A percentile compares a stretch with the other conserved stretches of the same genome.
phyloP scores from a whole-genome alignment of 2,797 vertebrate species.

The Chelon labrosus region DNA sequence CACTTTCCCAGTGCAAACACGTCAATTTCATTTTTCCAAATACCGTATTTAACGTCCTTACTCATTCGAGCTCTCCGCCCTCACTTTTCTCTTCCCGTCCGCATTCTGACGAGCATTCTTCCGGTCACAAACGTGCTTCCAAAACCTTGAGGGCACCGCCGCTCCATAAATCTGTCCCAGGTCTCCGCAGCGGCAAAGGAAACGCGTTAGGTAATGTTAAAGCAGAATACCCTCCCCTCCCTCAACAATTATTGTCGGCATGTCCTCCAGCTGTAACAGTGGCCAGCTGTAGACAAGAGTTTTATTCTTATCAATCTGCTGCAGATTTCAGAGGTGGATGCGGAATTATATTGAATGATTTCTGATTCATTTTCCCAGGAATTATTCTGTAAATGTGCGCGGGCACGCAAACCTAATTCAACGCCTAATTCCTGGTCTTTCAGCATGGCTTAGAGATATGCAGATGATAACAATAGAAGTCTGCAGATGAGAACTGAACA shows the following conservation, averaged over 20 bases:
- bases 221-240: conserved; percentile 41
- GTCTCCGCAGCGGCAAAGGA: conserved; percentile 42
- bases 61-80: conserved; percentile 2
- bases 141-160: conserved; percentile 41
- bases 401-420: conserved; percentile 21
- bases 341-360: neutral
- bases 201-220: conserved; percentile 47
- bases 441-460: conserved; percentile 27
- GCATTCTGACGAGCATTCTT: conserved; percentile 30
- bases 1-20: conserved; percentile 14
- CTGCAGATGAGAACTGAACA: conserved; percentile 44
- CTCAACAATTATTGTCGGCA: conserved; percentile 46
- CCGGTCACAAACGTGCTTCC: conserved; percentile 43
- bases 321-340: neutral
- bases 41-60: conserved; percentile 10
- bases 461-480: conserved; percentile 51
- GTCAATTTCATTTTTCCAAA: neutral
- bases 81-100: conserved; percentile 19
- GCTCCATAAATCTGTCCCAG: conserved; percentile 55
- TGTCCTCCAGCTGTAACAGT: conserved; percentile 44
- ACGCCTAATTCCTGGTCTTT: conserved; percentile 35
- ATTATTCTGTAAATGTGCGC: neutral
- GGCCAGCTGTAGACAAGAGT: conserved; percentile 21
- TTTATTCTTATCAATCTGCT: conserved; percentile 3
- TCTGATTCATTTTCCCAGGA: conserved; percentile 12